These are phyloP conservation scores for Seriola rivoliana DNA, from an alignment of 2,113 vertebrate genomes.

Conservation along the genomic window DNA sequence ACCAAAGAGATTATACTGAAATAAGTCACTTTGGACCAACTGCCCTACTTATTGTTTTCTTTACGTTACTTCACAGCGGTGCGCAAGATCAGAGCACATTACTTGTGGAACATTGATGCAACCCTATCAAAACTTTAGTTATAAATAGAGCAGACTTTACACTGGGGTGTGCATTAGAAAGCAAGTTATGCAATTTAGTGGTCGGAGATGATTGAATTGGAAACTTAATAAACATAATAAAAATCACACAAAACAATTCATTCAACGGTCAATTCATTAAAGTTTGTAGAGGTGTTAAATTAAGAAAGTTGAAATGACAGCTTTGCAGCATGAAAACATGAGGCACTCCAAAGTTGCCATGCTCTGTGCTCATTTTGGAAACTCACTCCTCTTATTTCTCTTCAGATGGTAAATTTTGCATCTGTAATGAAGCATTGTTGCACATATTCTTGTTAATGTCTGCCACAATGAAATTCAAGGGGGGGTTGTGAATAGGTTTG, in stretches of 20 bases:
- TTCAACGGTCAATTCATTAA: too few relatives aligned
- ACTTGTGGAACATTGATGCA: background rate
- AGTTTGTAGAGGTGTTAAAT: background rate
- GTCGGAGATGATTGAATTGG: background rate
- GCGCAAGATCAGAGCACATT: background rate
- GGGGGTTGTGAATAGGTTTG: too few relatives aligned
- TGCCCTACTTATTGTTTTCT: constrained; percentile 46
- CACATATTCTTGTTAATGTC: too few relatives aligned
- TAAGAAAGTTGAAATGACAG: too few relatives aligned
- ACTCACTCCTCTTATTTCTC: background rate
- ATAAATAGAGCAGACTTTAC: background rate
- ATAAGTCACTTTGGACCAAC: constrained; percentile 49
- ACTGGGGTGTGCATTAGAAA: background rate
- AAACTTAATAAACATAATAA: background rate
- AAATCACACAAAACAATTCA: background rate
- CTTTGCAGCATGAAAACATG: too few relatives aligned
- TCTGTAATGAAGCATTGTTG: too few relatives aligned
- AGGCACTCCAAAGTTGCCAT: background rate
- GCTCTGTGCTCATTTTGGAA: background rate
- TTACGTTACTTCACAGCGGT: constrained; percentile 9
- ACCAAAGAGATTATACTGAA: constrained; percentile 55
- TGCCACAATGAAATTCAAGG: too few relatives aligned
- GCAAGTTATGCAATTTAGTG: background rate
- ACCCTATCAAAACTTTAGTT: too few relatives aligned
- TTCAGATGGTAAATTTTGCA: background rate